Percentiles rank a stretch among this genome's conserved stretches.
Evolutionary conservation across 2,113 vertebrate species (phyloP).

Genomic region (Paralichthys olivaceus): DNA sequence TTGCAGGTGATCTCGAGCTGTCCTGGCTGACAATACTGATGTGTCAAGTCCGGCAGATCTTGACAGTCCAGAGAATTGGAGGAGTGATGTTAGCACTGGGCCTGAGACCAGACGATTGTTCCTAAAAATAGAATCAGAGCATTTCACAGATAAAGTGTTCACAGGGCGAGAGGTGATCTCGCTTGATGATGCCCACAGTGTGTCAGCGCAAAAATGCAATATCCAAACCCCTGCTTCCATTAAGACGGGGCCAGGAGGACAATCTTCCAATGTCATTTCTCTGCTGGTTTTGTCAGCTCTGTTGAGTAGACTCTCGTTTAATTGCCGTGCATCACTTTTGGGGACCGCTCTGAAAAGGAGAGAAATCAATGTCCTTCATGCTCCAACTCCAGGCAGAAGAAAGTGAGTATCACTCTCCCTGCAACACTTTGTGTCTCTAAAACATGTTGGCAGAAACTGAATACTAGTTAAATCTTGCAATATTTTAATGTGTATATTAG

Average conservation of each 20-base stretch:
- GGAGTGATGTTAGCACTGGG: slow-evolving; percentile 42
- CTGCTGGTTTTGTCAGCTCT: slow-evolving; percentile 69
- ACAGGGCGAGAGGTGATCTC: slow-evolving; percentile 53
- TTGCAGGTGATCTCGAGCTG: slow-evolving; percentile 40
- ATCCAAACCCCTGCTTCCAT: slow-evolving; percentile 54
- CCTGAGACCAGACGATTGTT: slow-evolving; percentile 58
- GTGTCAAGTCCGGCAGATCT: slow-evolving; percentile 50
- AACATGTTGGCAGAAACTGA: too few relatives aligned
- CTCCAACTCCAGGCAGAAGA: slow-evolving; percentile 27
- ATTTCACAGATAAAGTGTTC: slow-evolving; percentile 66
- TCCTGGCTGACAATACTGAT: slow-evolving; percentile 48
- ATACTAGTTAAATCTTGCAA: background rate
- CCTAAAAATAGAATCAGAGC: slow-evolving; percentile 64
- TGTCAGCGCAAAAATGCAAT: slow-evolving; percentile 70
- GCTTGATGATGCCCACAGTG: slow-evolving; percentile 52
- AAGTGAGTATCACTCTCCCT: slow-evolving; percentile 37
- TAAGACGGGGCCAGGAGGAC: slow-evolving; percentile 58
- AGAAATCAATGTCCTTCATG: slow-evolving; percentile 60
- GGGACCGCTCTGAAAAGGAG: slow-evolving; percentile 49
- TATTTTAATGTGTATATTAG: slow-evolving; percentile 7
- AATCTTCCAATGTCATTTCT: slow-evolving; percentile 59
- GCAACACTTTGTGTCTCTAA: slow-evolving; percentile 20
- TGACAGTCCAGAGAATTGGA: slow-evolving; percentile 67
- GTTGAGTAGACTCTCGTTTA: slow-evolving; percentile 52
- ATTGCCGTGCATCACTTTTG: slow-evolving; percentile 66